These are phyloP conservation scores for Xestobium rufovillosum DNA, from an alignment of 2,888 invertebrate genomes.

Conservation along the genomic window DNA sequence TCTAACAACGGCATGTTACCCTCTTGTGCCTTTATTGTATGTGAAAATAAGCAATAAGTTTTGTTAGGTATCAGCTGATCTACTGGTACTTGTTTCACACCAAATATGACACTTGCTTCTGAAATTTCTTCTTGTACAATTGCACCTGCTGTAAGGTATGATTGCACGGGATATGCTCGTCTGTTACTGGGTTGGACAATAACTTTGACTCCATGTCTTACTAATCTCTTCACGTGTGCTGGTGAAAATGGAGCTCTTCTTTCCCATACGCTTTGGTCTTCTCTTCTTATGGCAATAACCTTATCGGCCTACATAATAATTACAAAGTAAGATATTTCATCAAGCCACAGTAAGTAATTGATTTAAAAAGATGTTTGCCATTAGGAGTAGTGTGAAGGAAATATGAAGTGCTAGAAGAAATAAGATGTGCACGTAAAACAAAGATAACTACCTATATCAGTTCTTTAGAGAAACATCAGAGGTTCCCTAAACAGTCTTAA, in stretches of 20 bases:
- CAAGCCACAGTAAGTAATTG: no score
- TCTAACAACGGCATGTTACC: constrained; percentile 96
- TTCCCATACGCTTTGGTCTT: constrained; percentile 95
- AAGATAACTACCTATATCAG: no score
- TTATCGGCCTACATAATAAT: constrained; percentile 38
- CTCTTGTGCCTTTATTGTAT: constrained; percentile 93
- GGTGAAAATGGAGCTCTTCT: constrained; percentile 93
- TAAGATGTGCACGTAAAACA: no score
- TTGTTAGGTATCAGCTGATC: constrained; percentile 90
- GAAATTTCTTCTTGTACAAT: constrained; percentile 92
- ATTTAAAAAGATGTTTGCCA: no score
- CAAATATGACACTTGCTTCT: constrained; percentile 93
- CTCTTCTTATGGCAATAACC: constrained; percentile 78
- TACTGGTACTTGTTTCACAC: constrained; percentile 92
- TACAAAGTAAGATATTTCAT: not conserved
- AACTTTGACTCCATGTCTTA: constrained; percentile 83
- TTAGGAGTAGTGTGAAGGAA: no score
- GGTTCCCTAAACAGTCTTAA: no score
- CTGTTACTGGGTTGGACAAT: constrained; percentile 98
- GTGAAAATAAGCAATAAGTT: constrained; percentile 98
- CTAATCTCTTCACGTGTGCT: constrained; percentile 79
- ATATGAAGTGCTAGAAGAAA: no score
- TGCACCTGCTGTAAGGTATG: constrained; percentile 89
- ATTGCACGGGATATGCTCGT: constrained; percentile 95
- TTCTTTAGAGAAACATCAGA: no score